These are phyloP conservation scores for Drosophila sp. DNA, from an alignment of 1,140 invertebrate species.

Conservation along the genomic window DNA sequence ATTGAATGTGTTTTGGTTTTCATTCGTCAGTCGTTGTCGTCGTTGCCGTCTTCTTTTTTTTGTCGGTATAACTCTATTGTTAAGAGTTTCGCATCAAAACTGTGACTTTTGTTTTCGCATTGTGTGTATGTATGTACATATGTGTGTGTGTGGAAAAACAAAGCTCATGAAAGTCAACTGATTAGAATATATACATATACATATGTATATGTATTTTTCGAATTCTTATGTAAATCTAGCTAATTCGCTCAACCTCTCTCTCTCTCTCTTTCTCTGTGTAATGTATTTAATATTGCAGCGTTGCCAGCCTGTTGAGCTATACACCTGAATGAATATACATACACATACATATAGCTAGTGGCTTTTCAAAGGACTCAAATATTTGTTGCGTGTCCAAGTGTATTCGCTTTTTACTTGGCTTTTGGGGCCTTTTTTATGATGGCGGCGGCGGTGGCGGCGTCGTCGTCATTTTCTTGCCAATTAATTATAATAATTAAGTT, in stretches of 20 bases:
- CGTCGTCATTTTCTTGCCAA: constrained; percentile 68
- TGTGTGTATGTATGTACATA: not conserved
- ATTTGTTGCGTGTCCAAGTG: constrained; percentile 21
- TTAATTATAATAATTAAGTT: constrained; percentile 80
- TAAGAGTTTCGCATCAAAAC: constrained; percentile 29
- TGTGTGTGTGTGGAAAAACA: not conserved
- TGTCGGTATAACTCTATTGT: constrained; percentile 30
- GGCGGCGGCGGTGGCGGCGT: constrained; percentile 13
- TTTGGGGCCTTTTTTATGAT: constrained; percentile 20
- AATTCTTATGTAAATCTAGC: constrained; percentile 7
- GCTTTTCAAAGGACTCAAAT: constrained; percentile 3
- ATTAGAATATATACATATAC: not conserved
- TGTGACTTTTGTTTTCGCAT: constrained; percentile 52
- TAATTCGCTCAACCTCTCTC: not conserved
- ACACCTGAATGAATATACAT: constrained; percentile 2
- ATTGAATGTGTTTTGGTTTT: constrained; percentile 50
- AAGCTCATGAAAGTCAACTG: not conserved
- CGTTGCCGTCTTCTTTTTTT: constrained; percentile 11
- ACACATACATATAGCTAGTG: constrained; percentile 16
- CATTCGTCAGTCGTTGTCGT: constrained; percentile 40
- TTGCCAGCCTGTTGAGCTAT: constrained; percentile 8
- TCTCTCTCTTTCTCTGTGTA: not conserved
- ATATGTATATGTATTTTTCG: not conserved
- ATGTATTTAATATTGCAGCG: constrained; percentile 5
- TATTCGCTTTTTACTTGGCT: constrained; percentile 36